A percentile compares a stretch with the other conserved stretches of the same genome.
Evolutionary conservation across 2,797 vertebrate species (phyloP).

Genomic region (Catostomus latipinnis): DNA sequence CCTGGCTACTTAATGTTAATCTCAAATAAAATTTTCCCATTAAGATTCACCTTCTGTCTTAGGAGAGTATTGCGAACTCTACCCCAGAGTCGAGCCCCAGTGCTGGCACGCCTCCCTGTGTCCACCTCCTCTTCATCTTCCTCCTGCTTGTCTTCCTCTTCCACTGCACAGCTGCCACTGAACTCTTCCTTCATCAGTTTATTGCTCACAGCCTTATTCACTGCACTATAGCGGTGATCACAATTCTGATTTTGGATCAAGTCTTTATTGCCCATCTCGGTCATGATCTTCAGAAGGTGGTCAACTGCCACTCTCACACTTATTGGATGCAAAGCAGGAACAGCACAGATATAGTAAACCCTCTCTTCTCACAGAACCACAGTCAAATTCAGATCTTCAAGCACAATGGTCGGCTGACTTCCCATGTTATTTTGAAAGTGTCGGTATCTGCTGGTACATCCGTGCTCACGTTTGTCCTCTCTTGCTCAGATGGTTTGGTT

Average conservation of each 20-base stretch:
- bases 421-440: conserved; percentile 7
- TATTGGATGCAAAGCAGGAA: background rate
- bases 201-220: conserved; percentile 59
- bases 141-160: conserved; percentile 47
- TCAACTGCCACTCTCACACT: background rate
- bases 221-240: conserved; percentile 46
- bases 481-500: background rate
- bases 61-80: conserved; percentile 72
- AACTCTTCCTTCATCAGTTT: conserved; percentile 63
- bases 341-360: background rate
- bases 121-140: conserved; percentile 60
- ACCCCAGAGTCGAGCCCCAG: conserved; percentile 74
- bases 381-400: conserved; percentile 18
- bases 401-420: background rate
- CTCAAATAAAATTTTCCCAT: no score
- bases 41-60: conserved; percentile 74
- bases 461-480: conserved; percentile 14
- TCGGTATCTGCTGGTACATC: no score
- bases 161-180: conserved; percentile 31
- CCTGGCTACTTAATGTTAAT: no score
- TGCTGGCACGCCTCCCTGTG: conserved; percentile 49
- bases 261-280: conserved; percentile 28
- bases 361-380: background rate
- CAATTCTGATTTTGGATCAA: background rate
- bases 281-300: background rate